Conservation (phyloP, 2,888 invertebrate species). For the Bimastos eiseni region DNA sequence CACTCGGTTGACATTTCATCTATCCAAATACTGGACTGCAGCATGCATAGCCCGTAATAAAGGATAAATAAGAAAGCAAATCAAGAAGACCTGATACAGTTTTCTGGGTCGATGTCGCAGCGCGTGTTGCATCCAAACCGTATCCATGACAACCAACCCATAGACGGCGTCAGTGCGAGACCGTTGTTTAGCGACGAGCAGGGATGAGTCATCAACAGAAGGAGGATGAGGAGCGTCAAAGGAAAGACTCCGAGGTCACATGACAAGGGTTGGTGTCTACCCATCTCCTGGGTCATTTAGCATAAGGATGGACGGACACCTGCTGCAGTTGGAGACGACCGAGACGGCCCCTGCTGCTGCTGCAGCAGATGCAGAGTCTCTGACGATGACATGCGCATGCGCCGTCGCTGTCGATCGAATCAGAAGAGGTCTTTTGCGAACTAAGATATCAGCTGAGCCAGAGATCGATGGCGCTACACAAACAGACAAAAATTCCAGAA, state of each 20-base stretch:
- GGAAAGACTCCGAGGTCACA: neutral
- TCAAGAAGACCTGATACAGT: slow-evolving; percentile 53
- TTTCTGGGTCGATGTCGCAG: slow-evolving; percentile 53
- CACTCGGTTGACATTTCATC: too few relatives aligned
- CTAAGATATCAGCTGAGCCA: neutral
- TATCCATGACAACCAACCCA: slow-evolving; percentile 61
- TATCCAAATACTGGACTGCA: too few relatives aligned
- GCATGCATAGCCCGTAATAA: too few relatives aligned
- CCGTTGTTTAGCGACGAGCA: slow-evolving; percentile 52
- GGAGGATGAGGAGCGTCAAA: neutral
- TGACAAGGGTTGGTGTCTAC: neutral
- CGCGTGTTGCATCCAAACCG: slow-evolving; percentile 55
- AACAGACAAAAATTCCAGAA: neutral
- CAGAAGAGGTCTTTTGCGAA: neutral
- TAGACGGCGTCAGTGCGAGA: slow-evolving; percentile 56
- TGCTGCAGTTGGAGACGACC: neutral
- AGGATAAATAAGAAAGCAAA: neutral
- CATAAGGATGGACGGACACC: neutral
- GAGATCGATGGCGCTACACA: neutral
- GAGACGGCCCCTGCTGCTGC: neutral
- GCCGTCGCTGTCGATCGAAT: neutral
- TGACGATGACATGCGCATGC: neutral
- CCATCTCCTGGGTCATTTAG: neutral
- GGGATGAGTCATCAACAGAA: neutral
- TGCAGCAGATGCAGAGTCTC: neutral